A percentile compares a stretch with the other conserved stretches of the same genome.
Evolutionary conservation across 2,113 vertebrate species (phyloP).

Genomic region (Deroptyus accipitrinus): DNA sequence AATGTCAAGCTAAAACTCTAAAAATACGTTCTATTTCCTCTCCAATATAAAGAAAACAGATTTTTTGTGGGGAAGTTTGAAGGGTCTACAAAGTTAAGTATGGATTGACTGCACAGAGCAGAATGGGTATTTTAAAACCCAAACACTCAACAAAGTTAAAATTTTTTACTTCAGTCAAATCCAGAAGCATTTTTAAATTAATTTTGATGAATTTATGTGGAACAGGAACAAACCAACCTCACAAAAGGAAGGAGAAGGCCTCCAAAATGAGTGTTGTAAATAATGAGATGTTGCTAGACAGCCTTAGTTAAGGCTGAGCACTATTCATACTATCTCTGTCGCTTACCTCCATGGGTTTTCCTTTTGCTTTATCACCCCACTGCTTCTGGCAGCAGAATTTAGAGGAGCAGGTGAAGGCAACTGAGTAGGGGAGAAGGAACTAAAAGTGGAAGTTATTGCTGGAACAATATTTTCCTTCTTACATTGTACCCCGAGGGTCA

Average conservation of each 20-base stretch:
- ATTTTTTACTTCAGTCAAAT: background rate
- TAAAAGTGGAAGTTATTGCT: background rate
- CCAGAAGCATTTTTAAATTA: background rate
- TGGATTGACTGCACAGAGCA: background rate
- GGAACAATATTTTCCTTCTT: background rate
- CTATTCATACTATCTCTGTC: background rate
- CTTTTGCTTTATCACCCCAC: background rate
- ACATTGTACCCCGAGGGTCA: background rate
- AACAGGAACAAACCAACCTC: background rate
- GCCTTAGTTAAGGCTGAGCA: background rate
- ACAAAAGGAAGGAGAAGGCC: background rate
- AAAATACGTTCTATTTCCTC: background rate
- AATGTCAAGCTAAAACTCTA: background rate
- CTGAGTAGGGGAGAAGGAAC: background rate
- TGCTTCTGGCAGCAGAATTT: background rate
- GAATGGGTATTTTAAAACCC: background rate
- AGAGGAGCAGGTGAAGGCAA: background rate
- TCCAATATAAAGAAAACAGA: background rate
- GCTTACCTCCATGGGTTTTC: background rate
- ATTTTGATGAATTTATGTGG: background rate
- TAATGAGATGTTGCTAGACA: background rate
- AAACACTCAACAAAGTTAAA: background rate
- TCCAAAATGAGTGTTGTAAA: background rate
- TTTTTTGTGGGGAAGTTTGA: background rate
- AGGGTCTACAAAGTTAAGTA: background rate